Base-by-base conservation (phyloP, 2,888 invertebrate genomes). In the Agrochola litura region DNA sequence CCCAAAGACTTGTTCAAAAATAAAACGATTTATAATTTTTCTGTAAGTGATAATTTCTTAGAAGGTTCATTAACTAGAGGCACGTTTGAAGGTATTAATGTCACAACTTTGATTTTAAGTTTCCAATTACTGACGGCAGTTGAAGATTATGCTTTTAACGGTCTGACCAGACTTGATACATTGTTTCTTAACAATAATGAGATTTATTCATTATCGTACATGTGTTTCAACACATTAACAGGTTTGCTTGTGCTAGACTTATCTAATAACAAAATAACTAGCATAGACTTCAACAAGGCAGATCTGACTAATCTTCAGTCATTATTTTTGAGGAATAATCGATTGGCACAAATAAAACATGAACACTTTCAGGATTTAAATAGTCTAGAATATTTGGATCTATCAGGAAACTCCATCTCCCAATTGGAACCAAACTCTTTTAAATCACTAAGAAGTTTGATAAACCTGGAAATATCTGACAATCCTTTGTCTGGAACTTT, bases 391-490 rank as follows among this genome's bases (percentile, higher is more conserved):
- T 89, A 89, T 87, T 90, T 96, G 72, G 94, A 95, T 90, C 76
- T 95, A 46, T 93, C 95, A 22, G 83, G 92, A 68, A 96, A 96
- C 76, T 90, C 92, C 67, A 93, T 95, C 73, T 81, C 92, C 1
- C 79, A 82, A 52, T 85, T 95, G 22, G 90, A 91, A 76, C 76
- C 89, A 3, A 89, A 91, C 76, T 92, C 92, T 22, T 95, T 95
- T 80, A 73, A 84, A 60, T 87, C 89, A 3, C 79, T 95, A 16
- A 85, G 78, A 41, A 88, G 89, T 77, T 88, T 95, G 58, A 88
- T 90, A n/a, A 91, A 87, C 82, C 91, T 96, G 73, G 82, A 91
- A 89, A 89, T 95, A 54, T 92, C 92, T 12, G 90, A 92, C 52
- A 95, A 95, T 86, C 93, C 94, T 9, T 77, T 95, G 37, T 85